Base-by-base conservation (phyloP, 2,113 vertebrate genomes). In the Talpa occidentalis region DNA sequence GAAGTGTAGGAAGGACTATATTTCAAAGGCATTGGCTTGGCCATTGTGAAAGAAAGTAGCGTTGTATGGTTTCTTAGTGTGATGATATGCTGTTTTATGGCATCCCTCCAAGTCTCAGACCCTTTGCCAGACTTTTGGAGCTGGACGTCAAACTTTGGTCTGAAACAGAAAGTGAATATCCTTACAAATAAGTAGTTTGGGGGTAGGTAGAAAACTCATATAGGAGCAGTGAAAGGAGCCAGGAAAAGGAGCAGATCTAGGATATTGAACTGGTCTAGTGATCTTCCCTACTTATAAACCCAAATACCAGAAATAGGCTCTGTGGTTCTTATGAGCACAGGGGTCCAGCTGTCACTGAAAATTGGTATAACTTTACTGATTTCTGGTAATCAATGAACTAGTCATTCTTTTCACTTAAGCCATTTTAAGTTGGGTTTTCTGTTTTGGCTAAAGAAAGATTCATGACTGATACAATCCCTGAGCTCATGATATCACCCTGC, bases 401-500 rank as follows among this genome's bases (percentile, higher is more conserved):
- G 49, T 60, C 40, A 77, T 26, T 62, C 26, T 79, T 86, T 86
- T 70, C 59, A 40, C 54, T 30, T 26, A 62, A 30, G 3, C 60
- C 16, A n/a, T 54, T 82, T 91, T 49, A 5, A 86, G 19, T 21
- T 92, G 42, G 21, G 22, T 62, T 94, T 82, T 70, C 44, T 8
- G 44, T 88, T 87, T 92, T 40, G 35, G 62, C 32, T 77, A 87
- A 82, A 73, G 35, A 42, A 88, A 88, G 9, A 86, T 77, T 56
- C 66, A 28, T 82, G 62, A 52, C 30, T 76, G 56, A 62, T 70
- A 42, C 3, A 11, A 12, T 54, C 12, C 28, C 30, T 17, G 22
- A 87, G 28, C 19, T 70, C 17, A 40, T 62, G n/a, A 40, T 40
- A 86, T 22, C 28, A 69, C 47, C 4, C 52, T 52, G 22, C 10